Evolutionary conservation across 2,113 vertebrate genomes (phyloP).

Genomic region (Chinchilla lanigera): DNA sequence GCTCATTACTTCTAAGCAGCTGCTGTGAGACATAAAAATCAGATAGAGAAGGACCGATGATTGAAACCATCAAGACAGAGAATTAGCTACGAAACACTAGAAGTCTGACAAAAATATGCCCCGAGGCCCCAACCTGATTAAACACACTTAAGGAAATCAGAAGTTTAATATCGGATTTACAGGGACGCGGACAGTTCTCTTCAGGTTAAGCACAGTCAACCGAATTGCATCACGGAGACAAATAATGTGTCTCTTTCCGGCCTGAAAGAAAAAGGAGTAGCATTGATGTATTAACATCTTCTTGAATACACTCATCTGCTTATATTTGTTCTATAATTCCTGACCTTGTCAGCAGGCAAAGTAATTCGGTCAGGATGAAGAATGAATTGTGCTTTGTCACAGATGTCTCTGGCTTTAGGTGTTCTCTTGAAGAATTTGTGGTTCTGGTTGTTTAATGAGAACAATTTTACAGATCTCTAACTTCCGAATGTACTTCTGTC

Average conservation of each 20-base stretch:
- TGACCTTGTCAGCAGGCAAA: constrained; percentile 54
- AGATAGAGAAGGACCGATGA: constrained; percentile 17
- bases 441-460: background rate
- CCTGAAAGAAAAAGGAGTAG: background rate
- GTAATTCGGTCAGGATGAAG: constrained; percentile 4
- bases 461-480: background rate
- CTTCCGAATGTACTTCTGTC: background rate
- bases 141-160: constrained; percentile 59
- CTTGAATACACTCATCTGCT: constrained; percentile 47
- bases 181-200: constrained; percentile 18
- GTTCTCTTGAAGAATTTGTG: background rate
- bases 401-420: background rate
- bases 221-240: background rate
- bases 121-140: constrained; percentile 46
- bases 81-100: constrained; percentile 35
- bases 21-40: constrained; percentile 3
- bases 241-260: background rate
- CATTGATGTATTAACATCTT: constrained; percentile 30
- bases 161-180: constrained; percentile 35
- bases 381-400: background rate
- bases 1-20: background rate
- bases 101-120: constrained; percentile 52
- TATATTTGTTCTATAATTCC: constrained; percentile 52
- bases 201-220: constrained; percentile 50
- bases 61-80: constrained; percentile 1